Evolutionary conservation across 2,888 invertebrate genomes (phyloP).

Genomic region (Cerceris ruficornis): DNA sequence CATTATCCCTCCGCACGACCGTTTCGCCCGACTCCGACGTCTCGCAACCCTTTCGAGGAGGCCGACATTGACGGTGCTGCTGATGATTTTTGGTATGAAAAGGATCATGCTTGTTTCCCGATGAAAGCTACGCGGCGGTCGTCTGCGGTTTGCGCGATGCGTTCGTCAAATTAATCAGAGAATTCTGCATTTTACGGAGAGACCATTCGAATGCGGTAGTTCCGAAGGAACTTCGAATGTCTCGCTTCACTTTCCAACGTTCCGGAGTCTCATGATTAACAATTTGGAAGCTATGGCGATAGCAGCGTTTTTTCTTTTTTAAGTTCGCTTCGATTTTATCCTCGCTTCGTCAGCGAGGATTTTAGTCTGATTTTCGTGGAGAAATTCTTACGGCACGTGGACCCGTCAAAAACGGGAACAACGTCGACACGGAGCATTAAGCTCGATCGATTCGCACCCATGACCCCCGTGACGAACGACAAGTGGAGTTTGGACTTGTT

Average conservation of each 20-base stretch:
- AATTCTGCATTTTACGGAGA: no score
- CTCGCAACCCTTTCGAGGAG: constrained; percentile 1
- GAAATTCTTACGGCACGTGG: background rate
- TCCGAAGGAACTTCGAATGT: no score
- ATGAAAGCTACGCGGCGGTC: constrained; percentile 4
- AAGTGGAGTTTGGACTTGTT: constrained; percentile 72
- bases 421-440: constrained; percentile 56
- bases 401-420: constrained; percentile 15
- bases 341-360: no score
- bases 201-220: no score
- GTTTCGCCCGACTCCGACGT: constrained; percentile 3
- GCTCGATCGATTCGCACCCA: constrained; percentile 67
- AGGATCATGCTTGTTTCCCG: constrained; percentile 7
- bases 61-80: constrained; percentile 19
- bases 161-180: no score
- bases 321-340: no score
- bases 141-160: no score
- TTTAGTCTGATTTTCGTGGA: background rate
- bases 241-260: no score
- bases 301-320: no score
- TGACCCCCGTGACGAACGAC: constrained; percentile 58
- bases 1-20: constrained; percentile 47
- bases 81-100: constrained; percentile 34
- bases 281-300: no score
- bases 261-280: no score